Evolutionary conservation across 2,797 vertebrate genomes (phyloP), one percentile per base, ranked within the genome.

Genomic region (Sebastes itinus): DNA sequence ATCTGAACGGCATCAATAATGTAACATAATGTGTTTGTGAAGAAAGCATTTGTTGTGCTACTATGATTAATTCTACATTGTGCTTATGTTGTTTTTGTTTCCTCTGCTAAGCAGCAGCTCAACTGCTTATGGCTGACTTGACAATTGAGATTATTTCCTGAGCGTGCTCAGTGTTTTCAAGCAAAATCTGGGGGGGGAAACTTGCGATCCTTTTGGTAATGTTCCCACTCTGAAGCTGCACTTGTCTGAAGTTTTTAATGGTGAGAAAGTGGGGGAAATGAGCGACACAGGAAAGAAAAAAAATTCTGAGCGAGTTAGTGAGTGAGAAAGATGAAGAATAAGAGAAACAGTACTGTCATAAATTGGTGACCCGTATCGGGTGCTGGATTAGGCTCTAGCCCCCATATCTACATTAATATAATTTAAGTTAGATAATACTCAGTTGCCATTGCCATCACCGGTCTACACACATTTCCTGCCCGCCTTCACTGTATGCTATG

Each of bases 31-130:
- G 32, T 35, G 46, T 64, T 67, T 67, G 54, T 59, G 67, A 78
- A 71, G 69, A 74, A 56, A 77, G 82, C 72, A 61, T 68, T 67
- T 68, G 78, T 75, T 33, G 25, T 72, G 13, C 49, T 28, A 12
- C 67, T 71, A 54, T 69, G 69, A 81, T 87, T 89, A 71, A 86
- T 82, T 84, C 74, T 52, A 25, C 69, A 63, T 71, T 67, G 61
- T 63, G 67, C 72, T 85, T 74, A 55, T 73, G 69, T 80, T 64
- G 68, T 78, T 84, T 79, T 63, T 38, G 58, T 65, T 85, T 71
- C 79, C 75, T 54, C 78, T 76, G 65, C 65, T 3, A 62, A 77
- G 63, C 75, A 56, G 83, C 84, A 66, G 75, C 72, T 87, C 70
- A 78, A 67, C 65, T 73, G 68, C 67, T 80, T 54, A 62, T 30